Conservation (phyloP, 2,797 vertebrate genomes). For the Protonibea diacanthus region DNA sequence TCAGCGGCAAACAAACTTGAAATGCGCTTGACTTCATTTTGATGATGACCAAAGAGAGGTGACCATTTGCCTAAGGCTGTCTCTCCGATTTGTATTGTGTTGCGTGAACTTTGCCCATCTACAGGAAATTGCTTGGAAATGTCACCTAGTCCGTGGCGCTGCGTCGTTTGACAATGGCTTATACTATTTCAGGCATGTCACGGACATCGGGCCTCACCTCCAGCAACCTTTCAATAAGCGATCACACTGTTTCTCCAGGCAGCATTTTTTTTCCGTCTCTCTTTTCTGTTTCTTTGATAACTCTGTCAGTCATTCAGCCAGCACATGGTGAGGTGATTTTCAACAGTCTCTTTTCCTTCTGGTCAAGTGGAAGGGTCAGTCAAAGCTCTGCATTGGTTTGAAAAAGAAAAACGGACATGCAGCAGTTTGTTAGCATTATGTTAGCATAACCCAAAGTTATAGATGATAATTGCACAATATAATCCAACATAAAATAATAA, state of each 20-base stretch:
- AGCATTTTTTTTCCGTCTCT: slow-evolving; percentile 55
- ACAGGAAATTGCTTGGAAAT: slow-evolving; percentile 84
- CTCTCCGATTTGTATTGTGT: slow-evolving; percentile 70
- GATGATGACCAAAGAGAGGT: slow-evolving; percentile 57
- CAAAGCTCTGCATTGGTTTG: slow-evolving; percentile 1
- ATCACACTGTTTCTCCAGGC: slow-evolving; percentile 61
- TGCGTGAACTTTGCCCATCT: slow-evolving; percentile 78
- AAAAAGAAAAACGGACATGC: slow-evolving; percentile 13
- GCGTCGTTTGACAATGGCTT: slow-evolving; percentile 64
- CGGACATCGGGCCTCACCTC: slow-evolving; percentile 72
- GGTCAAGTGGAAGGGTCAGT: slow-evolving; percentile 46
- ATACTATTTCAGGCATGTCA: slow-evolving; percentile 76
- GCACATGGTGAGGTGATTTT: slow-evolving; percentile 45
- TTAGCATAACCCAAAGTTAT: background rate
- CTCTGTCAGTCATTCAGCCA: slow-evolving; percentile 81
- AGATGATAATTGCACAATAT: background rate
- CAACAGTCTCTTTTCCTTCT: slow-evolving; percentile 20
- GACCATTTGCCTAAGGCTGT: slow-evolving; percentile 73
- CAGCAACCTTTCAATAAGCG: slow-evolving; percentile 71
- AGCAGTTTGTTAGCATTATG: background rate
- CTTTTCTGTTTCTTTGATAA: slow-evolving; percentile 78
- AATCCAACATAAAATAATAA: background rate
- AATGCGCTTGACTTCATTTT: slow-evolving; percentile 45
- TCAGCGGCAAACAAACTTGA: slow-evolving; percentile 1
- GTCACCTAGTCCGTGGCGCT: slow-evolving; percentile 71